These are phyloP conservation scores for Ceratina japonica DNA, from an alignment of 1,140 invertebrate genomes.

Conservation along the genomic window DNA sequence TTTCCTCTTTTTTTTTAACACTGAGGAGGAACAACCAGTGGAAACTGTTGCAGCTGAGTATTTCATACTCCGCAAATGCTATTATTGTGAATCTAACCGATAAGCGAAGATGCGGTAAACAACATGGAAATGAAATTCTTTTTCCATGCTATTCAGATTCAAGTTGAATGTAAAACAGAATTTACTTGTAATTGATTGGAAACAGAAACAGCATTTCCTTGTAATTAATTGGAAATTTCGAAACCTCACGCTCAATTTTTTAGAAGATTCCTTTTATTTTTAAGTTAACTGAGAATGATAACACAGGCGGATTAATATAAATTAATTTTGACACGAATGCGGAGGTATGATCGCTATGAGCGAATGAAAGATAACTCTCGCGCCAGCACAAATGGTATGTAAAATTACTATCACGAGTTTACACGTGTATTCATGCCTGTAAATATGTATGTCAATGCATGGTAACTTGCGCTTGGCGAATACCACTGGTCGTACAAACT, in stretches of 20 bases:
- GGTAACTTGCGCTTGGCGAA: too few relatives aligned
- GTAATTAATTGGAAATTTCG: background rate
- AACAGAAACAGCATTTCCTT: too few relatives aligned
- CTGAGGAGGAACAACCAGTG: background rate
- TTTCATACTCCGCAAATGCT: background rate
- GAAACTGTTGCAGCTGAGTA: background rate
- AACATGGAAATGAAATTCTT: too few relatives aligned
- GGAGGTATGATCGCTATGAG: background rate
- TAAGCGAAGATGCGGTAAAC: too few relatives aligned
- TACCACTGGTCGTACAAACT: too few relatives aligned
- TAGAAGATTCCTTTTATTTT: too few relatives aligned
- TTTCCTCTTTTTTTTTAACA: background rate
- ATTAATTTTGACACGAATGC: background rate
- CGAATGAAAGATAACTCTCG: background rate
- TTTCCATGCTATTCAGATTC: too few relatives aligned
- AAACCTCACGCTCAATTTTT: background rate
- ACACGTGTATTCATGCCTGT: background rate
- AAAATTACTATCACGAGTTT: background rate
- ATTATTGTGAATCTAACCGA: too few relatives aligned
- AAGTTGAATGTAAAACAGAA: too few relatives aligned
- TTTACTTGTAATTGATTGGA: too few relatives aligned
- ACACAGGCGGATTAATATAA: background rate
- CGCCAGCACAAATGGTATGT: background rate
- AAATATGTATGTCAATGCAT: too few relatives aligned
- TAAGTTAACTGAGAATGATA: background rate